Evolutionary conservation across 53 echinoderm and acorn worm genomes (phyloP).

Genomic region (Echinarachnius parma): DNA sequence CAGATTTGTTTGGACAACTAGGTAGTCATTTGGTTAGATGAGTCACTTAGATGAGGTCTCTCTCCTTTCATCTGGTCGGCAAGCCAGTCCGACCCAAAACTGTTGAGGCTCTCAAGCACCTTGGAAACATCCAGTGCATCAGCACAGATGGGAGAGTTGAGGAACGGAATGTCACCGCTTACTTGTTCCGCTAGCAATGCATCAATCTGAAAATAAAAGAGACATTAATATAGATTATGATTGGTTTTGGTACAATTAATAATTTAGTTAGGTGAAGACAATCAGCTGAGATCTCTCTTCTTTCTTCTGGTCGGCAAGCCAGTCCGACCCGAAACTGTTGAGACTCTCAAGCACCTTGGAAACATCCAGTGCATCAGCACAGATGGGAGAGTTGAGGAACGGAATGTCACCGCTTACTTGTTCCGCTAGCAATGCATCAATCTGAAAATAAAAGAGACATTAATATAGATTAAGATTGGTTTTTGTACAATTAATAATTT

Average conservation of each 20-base stretch:
- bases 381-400: constrained; percentile 34
- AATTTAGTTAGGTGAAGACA: no score
- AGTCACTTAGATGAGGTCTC: neutral
- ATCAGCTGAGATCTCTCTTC: constrained; percentile 3
- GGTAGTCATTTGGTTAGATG: no score
- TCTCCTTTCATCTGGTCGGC: constrained; percentile 20
- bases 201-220: constrained; percentile 47
- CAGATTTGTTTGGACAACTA: no score
- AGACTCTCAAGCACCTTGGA: constrained; percentile 40
- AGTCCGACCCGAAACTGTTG: constrained; percentile 27
- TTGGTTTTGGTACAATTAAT: no score
- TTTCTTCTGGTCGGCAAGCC: constrained; percentile 24
- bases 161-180: constrained; percentile 10
- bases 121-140: constrained; percentile 44
- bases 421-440: constrained; percentile 23
- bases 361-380: constrained; percentile 40
- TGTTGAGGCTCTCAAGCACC: constrained; percentile 39
- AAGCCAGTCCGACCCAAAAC: constrained; percentile 29
- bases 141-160: constrained; percentile 28
- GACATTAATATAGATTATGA: no score
- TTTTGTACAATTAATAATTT: no score
- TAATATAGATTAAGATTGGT: no score
- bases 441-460: no score
- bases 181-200: constrained; percentile 13
- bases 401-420: constrained; percentile 10